phyloP scores from a whole-genome alignment of 2,888 invertebrate species.

The Meteorus cinctellus region DNA sequence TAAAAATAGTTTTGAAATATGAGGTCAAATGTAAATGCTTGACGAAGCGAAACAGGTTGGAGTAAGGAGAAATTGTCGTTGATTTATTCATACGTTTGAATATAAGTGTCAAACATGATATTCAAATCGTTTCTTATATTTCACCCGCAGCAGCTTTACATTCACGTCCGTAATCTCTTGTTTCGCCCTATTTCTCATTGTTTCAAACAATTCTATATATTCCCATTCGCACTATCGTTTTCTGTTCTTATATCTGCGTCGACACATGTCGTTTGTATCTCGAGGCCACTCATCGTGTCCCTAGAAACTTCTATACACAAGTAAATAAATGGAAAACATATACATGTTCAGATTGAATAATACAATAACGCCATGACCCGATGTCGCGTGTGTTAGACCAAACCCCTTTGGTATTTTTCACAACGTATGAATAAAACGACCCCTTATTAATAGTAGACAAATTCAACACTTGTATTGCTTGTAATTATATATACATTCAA shows the following conservation, averaged over 20 bases:
- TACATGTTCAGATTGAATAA: neutral
- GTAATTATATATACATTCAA: too few species aligned
- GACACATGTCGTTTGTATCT: constrained; percentile 7
- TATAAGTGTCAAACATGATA: neutral
- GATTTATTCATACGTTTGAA: neutral
- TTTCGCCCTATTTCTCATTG: constrained; percentile 4
- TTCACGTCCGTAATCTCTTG: neutral
- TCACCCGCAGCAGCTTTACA: neutral
- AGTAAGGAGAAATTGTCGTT: neutral
- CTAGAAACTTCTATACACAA: constrained; percentile 5
- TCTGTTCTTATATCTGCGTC: neutral
- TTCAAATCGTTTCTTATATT: neutral
- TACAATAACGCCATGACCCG: constrained; percentile 3
- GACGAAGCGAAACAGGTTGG: neutral
- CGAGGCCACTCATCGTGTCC: constrained; percentile 3
- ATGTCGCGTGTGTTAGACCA: neutral
- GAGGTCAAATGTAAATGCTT: too few species aligned
- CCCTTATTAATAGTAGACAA: neutral
- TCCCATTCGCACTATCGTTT: neutral
- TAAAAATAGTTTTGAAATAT: too few species aligned
- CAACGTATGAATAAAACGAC: neutral
- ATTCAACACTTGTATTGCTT: neutral
- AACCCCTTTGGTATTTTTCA: neutral
- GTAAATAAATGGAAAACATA: constrained; percentile 2
- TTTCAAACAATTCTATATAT: neutral